Base-by-base conservation (phyloP, 2,888 invertebrate species). In the Mamestra brassicae region DNA sequence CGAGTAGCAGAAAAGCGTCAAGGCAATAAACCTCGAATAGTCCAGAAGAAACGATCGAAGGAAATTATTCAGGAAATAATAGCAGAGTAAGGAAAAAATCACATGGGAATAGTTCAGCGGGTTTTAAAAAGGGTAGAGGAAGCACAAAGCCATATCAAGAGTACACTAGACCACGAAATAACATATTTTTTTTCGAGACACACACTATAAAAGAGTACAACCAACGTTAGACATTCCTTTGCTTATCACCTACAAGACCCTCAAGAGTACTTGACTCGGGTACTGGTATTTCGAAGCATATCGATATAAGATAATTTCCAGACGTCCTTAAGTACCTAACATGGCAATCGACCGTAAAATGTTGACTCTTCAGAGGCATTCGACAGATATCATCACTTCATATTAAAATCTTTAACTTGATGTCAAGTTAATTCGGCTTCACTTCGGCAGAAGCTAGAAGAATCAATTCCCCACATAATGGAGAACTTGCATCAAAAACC, bases 331-430 rank as follows among this genome's bases (percentile, higher is more conserved):
- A 26, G 34, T n/a, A 26, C 63, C 26, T n/a, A 42, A 58, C n/a
- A 64, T 52, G 13, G 8, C 15, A 54, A 15, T 15, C 26, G 62
- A 61, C 17, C 36, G 38, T 61, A 65, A 58, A 50, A 15, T 36
- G 0, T 17, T 2, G n/a, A 79, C n/a, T 65, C 34, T 38, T 45
- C 11, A 45, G 38, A 78, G 45, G 55, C 78, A 36, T 78, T 80
- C 6, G 64, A 68, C n/a, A 79, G 10, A 36, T 42, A 36, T 71
- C 3, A 2, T 15, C 47, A 26, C 2, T 42, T 42, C 2, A 15
- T 0, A 13, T 13, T 8, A 60, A 26, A 45, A 34, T n/a, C 17
- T 13, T 10, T 42, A 45, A 62, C 45, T 52, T 52, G 0, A 6
- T 42, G n/a, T 7, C n/a, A 11, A 11, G 11, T 1, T n/a, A 26